These are phyloP conservation scores for Drosophila nigricruria DNA, from an alignment of 2,888 invertebrate species.

Conservation along the genomic window DNA sequence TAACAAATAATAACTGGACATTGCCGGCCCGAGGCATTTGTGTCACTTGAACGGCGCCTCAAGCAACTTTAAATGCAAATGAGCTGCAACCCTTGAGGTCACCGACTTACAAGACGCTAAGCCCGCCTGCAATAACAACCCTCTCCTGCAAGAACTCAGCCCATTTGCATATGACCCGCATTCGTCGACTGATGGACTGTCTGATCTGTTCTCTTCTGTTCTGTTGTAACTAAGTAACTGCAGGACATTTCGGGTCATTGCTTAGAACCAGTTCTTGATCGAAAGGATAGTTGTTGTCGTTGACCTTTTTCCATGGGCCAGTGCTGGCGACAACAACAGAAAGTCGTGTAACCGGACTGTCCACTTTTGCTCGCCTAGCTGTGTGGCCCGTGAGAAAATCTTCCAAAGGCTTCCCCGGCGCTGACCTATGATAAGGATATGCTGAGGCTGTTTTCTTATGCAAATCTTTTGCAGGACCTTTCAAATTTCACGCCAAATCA, in stretches of 20 bases:
- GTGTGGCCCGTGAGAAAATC: constrained; percentile 76
- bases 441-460: constrained; percentile 53
- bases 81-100: constrained; percentile 67
- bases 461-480: constrained; percentile 63
- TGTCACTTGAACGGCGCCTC: constrained; percentile 50
- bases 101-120: constrained; percentile 67
- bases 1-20: constrained; percentile 67
- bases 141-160: constrained; percentile 30
- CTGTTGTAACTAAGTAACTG: constrained; percentile 65
- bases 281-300: constrained; percentile 39
- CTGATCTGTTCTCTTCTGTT: constrained; percentile 14
- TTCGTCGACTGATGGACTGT: constrained; percentile 50
- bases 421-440: constrained; percentile 66
- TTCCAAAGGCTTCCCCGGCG: constrained; percentile 15
- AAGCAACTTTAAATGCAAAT: constrained; percentile 64
- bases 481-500: constrained; percentile 75
- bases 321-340: constrained; percentile 22
- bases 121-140: constrained; percentile 58
- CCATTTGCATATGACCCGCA: constrained; percentile 78
- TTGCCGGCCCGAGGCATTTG: constrained; percentile 45
- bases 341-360: constrained; percentile 80
- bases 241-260: constrained; percentile 74
- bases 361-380: constrained; percentile 66
- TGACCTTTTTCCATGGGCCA: constrained; percentile 69
- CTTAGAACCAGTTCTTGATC: constrained; percentile 64